These are phyloP conservation scores for Heteromyza rotundicornis DNA, from an alignment of 2,888 invertebrate genomes.

Conservation along the genomic window DNA sequence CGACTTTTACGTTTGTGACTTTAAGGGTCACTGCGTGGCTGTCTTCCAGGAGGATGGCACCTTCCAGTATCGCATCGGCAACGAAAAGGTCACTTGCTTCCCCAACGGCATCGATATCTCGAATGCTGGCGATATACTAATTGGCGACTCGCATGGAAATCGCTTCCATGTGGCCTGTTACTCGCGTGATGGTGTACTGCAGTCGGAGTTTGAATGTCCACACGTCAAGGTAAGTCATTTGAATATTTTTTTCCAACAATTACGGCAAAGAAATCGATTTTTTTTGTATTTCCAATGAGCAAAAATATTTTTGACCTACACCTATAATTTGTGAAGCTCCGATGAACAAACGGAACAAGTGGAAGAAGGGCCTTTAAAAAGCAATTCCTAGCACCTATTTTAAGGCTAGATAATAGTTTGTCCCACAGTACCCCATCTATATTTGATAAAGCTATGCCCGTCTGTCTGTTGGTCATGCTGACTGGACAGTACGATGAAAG, in stretches of 20 bases:
- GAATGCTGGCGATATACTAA: constrained; percentile 94
- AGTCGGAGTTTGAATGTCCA: constrained; percentile 95
- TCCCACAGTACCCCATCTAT: too few relatives aligned
- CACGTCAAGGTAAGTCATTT: constrained; percentile 83
- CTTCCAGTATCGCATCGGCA: constrained; percentile 91
- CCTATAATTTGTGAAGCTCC: too few relatives aligned
- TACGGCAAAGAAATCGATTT: background rate
- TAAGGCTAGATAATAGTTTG: too few relatives aligned
- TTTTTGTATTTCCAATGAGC: background rate
- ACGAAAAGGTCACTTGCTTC: constrained; percentile 94
- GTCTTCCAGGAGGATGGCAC: constrained; percentile 93
- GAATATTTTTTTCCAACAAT: background rate
- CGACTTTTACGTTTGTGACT: constrained; percentile 96
- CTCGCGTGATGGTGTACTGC: constrained; percentile 82
- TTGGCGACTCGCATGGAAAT: constrained; percentile 97
- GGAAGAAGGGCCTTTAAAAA: too few relatives aligned
- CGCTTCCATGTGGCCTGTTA: constrained; percentile 97
- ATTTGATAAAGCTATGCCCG: too few relatives aligned
- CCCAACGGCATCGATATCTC: constrained; percentile 98
- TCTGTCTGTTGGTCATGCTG: too few relatives aligned
- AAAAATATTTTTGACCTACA: too few relatives aligned
- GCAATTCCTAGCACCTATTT: too few relatives aligned
- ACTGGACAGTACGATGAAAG: too few relatives aligned
- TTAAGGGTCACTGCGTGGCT: constrained; percentile 97
- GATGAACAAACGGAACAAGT: too few relatives aligned